Evolutionary conservation across 2,113 vertebrate genomes (phyloP).

Genomic region (Mus spicilegus): DNA sequence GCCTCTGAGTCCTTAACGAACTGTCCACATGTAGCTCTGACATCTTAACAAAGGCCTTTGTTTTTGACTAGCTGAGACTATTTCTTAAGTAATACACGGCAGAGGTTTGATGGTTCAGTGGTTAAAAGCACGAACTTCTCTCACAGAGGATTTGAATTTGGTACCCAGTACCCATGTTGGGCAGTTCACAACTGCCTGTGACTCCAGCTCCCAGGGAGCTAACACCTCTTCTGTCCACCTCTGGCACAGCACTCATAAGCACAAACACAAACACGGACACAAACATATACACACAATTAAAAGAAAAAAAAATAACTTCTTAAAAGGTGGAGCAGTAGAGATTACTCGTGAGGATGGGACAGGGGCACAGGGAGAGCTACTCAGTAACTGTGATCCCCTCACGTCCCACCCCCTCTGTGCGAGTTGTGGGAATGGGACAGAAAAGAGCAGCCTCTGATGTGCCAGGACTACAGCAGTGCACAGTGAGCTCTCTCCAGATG

Average conservation of each 20-base stretch:
- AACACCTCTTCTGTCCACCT: background rate
- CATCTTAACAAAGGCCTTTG: background rate
- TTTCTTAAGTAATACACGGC: background rate
- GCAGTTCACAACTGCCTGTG: background rate
- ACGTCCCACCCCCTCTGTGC: background rate
- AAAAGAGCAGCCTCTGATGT: background rate
- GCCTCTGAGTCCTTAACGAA: background rate
- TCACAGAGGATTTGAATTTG: background rate
- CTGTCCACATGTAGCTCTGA: background rate
- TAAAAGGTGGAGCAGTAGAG: background rate
- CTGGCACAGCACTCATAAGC: too few relatives aligned
- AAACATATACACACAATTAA: background rate
- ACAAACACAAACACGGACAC: too few relatives aligned
- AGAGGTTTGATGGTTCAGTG: too few relatives aligned
- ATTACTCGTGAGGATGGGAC: too few relatives aligned
- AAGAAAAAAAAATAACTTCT: background rate
- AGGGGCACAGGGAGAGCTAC: background rate
- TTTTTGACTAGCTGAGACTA: background rate
- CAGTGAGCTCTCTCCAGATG: background rate
- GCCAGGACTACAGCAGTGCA: background rate
- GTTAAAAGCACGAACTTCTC: background rate
- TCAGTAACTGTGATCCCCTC: background rate
- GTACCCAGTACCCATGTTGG: background rate
- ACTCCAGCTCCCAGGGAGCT: background rate
- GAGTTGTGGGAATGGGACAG: background rate